Percentiles rank a stretch among this genome's conserved stretches.
Conservation (phyloP, 2,797 vertebrate genomes). For the Nothura maculosa region DNA sequence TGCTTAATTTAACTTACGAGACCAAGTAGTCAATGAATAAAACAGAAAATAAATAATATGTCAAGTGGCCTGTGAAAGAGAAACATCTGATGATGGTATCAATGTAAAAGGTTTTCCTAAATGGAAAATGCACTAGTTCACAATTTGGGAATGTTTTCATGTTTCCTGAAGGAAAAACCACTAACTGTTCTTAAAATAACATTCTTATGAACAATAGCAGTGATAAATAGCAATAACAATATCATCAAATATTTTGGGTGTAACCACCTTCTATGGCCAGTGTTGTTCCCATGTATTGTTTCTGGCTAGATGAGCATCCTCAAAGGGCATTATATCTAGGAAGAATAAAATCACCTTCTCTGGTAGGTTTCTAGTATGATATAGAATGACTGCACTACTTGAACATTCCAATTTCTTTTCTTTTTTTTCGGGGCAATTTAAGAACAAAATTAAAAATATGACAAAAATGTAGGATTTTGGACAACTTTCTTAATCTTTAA, state of each 20-base stretch:
- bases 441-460: neutral
- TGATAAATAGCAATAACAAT: neutral
- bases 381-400: neutral
- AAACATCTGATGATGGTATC: conserved; percentile 24
- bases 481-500: neutral
- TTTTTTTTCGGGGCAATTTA: neutral
- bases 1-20: conserved; percentile 64
- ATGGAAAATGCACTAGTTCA: neutral
- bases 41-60: conserved; percentile 57
- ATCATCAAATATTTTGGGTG: neutral
- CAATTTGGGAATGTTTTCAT: neutral
- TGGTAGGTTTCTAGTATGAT: neutral
- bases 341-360: neutral
- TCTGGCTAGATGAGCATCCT: rapidly evolving
- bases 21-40: conserved; percentile 66
- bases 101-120: neutral
- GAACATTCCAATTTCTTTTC: neutral
- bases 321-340: neutral
- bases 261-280: neutral
- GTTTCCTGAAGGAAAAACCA: neutral
- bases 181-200: neutral
- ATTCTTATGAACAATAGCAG: neutral
- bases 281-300: neutral
- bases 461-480: neutral
- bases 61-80: conserved; percentile 52